Evolutionary conservation across 2,113 vertebrate genomes (phyloP).

Genomic region (Narcine bancroftii): DNA sequence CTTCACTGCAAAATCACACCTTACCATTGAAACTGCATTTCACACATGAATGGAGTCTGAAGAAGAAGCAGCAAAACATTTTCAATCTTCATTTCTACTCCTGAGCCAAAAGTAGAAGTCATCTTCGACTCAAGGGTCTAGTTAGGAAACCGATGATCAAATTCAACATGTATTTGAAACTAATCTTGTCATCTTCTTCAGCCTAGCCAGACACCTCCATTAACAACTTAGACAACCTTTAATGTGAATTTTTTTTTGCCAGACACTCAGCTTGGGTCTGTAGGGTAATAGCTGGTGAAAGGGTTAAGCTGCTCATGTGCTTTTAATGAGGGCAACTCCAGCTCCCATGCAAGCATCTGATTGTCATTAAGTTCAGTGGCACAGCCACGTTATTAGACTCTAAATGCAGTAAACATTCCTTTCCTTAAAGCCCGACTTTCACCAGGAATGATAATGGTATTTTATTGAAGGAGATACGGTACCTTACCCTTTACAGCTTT

Average conservation of each 20-base stretch:
- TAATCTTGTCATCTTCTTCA: neutral
- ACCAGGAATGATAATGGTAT: neutral
- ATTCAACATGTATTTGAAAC: neutral
- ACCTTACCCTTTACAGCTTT: neutral
- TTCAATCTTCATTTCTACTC: too few relatives aligned
- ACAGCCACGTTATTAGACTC: constrained; percentile 18
- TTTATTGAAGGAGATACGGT: neutral
- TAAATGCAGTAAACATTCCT: constrained; percentile 26
- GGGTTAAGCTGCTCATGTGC: constrained; percentile 23
- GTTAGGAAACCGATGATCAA: too few relatives aligned
- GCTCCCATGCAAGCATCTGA: constrained; percentile 5
- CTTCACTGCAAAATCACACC: too few relatives aligned
- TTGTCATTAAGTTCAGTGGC: constrained; percentile 26
- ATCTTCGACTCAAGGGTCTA: too few relatives aligned
- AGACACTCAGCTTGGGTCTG: neutral
- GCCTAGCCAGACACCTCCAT: neutral
- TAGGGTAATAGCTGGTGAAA: neutral
- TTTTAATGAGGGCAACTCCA: constrained; percentile 29
- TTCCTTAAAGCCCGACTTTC: neutral
- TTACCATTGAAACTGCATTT: too few relatives aligned
- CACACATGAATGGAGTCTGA: too few relatives aligned
- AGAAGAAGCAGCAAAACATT: too few relatives aligned
- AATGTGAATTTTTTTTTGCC: too few relatives aligned
- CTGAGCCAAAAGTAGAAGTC: too few relatives aligned
- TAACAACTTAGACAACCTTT: neutral